Conservation (phyloP, 2,888 invertebrate species). For the Chaetogeoica ovagalla region DNA sequence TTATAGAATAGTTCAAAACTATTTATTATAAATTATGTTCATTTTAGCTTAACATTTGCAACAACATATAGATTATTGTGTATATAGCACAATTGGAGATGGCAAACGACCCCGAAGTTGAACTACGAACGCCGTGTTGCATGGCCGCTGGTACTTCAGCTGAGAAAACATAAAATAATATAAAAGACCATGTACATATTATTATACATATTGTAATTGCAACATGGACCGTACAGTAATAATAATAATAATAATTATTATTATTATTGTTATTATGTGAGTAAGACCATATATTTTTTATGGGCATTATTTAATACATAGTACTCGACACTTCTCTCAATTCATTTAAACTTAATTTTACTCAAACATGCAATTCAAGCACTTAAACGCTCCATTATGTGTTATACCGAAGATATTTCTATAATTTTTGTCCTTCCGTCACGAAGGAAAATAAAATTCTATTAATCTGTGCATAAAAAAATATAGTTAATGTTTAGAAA, state of each 20-base stretch:
- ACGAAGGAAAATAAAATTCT: background rate
- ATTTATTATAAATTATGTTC: constrained; percentile 8
- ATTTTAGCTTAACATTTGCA: constrained; percentile 50
- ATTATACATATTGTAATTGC: constrained; percentile 19
- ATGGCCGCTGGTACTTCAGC: constrained; percentile 79
- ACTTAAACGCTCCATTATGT: constrained; percentile 34
- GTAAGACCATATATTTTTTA: background rate
- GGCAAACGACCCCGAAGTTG: constrained; percentile 52
- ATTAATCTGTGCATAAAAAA: background rate
- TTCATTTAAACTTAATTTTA: constrained; percentile 10
- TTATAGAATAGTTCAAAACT: background rate
- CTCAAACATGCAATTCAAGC: constrained; percentile 8
- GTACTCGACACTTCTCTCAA: constrained; percentile 34
- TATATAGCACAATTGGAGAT: constrained; percentile 46
- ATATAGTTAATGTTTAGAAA: background rate
- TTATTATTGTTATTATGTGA: constrained; percentile 18
- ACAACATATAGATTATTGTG: constrained; percentile 39
- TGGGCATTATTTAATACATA: background rate
- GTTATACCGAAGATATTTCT: background rate
- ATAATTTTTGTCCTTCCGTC: background rate
- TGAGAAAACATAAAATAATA: constrained; percentile 58
- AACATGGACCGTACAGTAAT: background rate
- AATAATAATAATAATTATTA: no score
- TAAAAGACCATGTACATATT: background rate
- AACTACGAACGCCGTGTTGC: constrained; percentile 67